Conservation (phyloP, 30 jellyfish, hydroid and myxozoan genomes). For the Clytia hemisphaerica region DNA sequence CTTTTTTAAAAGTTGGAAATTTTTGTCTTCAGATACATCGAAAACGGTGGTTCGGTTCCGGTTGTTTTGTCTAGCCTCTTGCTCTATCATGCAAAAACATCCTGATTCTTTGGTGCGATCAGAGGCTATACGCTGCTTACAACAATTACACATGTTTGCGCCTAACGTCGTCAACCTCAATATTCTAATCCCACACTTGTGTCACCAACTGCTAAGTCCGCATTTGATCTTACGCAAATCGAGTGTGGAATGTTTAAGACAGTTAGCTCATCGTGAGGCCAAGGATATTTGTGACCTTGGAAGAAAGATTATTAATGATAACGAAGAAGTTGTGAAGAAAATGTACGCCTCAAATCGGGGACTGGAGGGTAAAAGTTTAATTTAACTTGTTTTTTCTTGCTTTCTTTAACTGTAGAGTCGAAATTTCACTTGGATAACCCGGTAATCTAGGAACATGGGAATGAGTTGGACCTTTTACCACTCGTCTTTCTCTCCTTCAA, state of each 20-base stretch:
- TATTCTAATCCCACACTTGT: constrained; percentile 67
- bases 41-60: constrained; percentile 71
- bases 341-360: constrained; percentile 75
- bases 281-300: constrained; percentile 77
- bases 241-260: constrained; percentile 92
- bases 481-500: too few relatives aligned
- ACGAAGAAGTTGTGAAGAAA: constrained; percentile 52
- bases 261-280: constrained; percentile 96
- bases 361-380: constrained; percentile 65
- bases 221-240: constrained; percentile 92
- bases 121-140: constrained; percentile 88
- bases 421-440: too few relatives aligned
- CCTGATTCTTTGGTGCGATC: constrained; percentile 97
- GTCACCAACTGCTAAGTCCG: constrained; percentile 68
- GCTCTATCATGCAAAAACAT: constrained; percentile 93
- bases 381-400: too few relatives aligned
- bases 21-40: constrained; percentile 52
- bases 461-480: too few relatives aligned
- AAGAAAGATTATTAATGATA: constrained; percentile 44
- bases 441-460: too few relatives aligned
- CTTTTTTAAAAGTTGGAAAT: too few relatives aligned
- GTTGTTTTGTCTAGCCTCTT: constrained; percentile 84
- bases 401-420: not conserved
- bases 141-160: constrained; percentile 89
- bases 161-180: constrained; percentile 83